These are phyloP conservation scores for Spodoptera frugiperda DNA, from an alignment of 1,140 invertebrate genomes.

Conservation along the genomic window DNA sequence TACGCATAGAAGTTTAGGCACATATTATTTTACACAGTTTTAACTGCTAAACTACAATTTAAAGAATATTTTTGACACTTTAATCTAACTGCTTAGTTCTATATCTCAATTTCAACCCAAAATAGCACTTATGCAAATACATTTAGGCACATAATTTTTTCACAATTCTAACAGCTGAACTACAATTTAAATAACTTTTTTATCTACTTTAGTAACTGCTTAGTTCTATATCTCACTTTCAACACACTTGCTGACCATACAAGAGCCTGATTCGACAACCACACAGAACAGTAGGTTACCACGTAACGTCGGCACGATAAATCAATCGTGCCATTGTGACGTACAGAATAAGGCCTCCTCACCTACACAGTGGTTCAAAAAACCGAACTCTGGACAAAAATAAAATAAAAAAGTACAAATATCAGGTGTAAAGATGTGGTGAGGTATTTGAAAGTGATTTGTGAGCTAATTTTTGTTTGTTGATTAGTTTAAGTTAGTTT, in stretches of 20 bases:
- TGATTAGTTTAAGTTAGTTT: constrained; percentile 20
- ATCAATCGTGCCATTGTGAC: constrained; percentile 72
- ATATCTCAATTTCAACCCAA: background rate
- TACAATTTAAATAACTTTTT: background rate
- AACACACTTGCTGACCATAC: constrained; percentile 50
- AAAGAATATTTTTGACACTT: background rate
- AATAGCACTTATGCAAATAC: too few species aligned
- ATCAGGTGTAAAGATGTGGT: constrained; percentile 16
- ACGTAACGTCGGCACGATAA: constrained; percentile 66
- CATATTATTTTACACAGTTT: too few species aligned
- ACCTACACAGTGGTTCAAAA: constrained; percentile 47
- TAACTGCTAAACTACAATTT: background rate
- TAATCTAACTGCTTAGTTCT: background rate
- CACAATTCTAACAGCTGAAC: too few species aligned
- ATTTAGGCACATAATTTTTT: too few species aligned
- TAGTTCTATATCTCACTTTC: background rate
- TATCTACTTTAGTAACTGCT: background rate
- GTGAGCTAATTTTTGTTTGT: constrained; percentile 30
- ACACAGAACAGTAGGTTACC: constrained; percentile 54
- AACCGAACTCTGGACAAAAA: background rate
- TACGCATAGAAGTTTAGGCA: too few species aligned
- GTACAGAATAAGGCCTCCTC: constrained; percentile 59
- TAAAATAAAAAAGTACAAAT: constrained; percentile 19
- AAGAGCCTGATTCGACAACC: constrained; percentile 55
- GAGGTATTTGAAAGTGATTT: constrained; percentile 33